Evolutionary conservation across 2,888 invertebrate species (phyloP).

Genomic region (Invenusta paracnida): DNA sequence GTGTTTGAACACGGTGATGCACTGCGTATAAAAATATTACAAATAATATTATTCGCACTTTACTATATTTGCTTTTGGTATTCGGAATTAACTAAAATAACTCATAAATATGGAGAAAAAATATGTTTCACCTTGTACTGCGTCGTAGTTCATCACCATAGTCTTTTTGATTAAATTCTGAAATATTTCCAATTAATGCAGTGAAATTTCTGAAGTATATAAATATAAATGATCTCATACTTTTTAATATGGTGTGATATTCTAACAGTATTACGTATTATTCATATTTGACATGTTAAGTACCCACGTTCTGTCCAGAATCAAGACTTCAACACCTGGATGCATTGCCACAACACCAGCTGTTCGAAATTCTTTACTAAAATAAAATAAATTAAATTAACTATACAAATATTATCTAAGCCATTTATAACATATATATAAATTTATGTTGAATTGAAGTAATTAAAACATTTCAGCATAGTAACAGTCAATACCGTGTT

Average conservation of each 20-base stretch:
- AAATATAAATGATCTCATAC: too few species aligned
- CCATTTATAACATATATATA: neutral
- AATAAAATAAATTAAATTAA: constrained; percentile 37
- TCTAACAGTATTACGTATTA: too few species aligned
- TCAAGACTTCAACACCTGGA: constrained; percentile 82
- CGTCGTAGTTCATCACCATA: constrained; percentile 66
- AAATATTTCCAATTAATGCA: constrained; percentile 75
- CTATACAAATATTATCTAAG: too few species aligned
- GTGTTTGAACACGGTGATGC: neutral
- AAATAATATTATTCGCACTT: too few species aligned
- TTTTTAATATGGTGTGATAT: too few species aligned
- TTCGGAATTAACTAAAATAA: too few species aligned
- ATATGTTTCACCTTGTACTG: neutral
- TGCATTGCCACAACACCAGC: constrained; percentile 81
- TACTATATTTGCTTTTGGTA: too few species aligned
- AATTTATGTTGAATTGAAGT: neutral
- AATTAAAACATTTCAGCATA: too few species aligned
- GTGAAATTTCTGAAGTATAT: constrained; percentile 66
- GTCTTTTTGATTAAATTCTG: constrained; percentile 71
- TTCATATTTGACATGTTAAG: neutral
- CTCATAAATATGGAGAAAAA: too few species aligned
- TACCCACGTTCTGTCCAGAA: constrained; percentile 78
- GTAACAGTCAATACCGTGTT: neutral
- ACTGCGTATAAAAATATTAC: neutral
- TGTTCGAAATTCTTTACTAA: constrained; percentile 72